Evolutionary conservation across 2,888 invertebrate genomes (phyloP), one percentile per base, ranked within the genome.

Genomic region (Drosophila stalkeri): DNA sequence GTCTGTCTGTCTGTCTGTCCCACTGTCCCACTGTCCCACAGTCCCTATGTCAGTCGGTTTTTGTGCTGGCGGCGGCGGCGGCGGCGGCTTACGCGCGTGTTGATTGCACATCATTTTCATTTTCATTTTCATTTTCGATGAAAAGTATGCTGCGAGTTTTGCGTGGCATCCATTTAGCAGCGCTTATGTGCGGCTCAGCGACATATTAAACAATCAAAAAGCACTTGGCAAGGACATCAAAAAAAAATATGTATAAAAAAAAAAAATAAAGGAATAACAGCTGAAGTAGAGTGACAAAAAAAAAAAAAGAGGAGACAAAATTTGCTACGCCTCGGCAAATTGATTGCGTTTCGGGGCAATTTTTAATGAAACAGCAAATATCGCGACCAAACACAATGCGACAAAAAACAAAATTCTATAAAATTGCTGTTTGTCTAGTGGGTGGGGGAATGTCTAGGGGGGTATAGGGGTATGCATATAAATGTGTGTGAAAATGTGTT

Each of bases 171-270:
- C 85, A 86, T 89, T 89, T 84, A 59, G 77, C 77, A 51, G 56
- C 71, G 82, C 80, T 84, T 86, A 75, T 74, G 60, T 72, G 64
- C 80, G 80, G 85, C 89, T 87, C 80, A 86, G 88, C 72, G 78
- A 75, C 76, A 82, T 87, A 85, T 86, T 85, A 89, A 85, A 89
- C 85, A 85, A 89, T 89, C 64, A 87, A 80, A 89, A 86, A 81
- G 75, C 82, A 84, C 85, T 85, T 75, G 70, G 49, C 82, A 75
- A 80, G 67, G 71, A 77, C 72, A 75, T 62, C 64, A 60, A 52
- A 60, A n/a, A 39, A 39, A 14, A 16, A 63, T 4, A 27, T n/a
- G 6, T 31, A 31, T 35, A 14, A 9, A 37, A 31, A 14, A 9
- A 37, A 31, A 43, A 18, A 1, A 16, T 4, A 33, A 8, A 18